Conservation (phyloP, 1,140 invertebrate genomes). For the Drosophila equinoxialis region DNA sequence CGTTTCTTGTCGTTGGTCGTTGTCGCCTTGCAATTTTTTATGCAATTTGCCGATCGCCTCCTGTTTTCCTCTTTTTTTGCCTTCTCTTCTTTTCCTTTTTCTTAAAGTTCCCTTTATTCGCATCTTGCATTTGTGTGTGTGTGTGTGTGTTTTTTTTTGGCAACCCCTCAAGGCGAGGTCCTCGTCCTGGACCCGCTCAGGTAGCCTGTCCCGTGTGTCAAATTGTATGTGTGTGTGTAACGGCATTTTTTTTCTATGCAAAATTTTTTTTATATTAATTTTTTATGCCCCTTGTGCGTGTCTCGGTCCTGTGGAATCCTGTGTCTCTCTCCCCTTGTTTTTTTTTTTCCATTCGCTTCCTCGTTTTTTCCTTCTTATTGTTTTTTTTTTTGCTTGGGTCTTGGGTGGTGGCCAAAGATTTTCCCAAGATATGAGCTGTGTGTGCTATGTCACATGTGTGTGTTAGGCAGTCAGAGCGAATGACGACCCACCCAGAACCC, state of each 20-base stretch:
- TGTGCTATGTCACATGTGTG: slow-evolving; percentile 69
- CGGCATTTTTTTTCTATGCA: slow-evolving; percentile 81
- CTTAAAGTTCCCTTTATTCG: slow-evolving; percentile 43
- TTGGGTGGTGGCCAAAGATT: slow-evolving; percentile 81
- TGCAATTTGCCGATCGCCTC: slow-evolving; percentile 73
- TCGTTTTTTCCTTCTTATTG: slow-evolving; percentile 18
- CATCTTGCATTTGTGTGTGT: slow-evolving; percentile 8
- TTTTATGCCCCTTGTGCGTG: slow-evolving; percentile 75
- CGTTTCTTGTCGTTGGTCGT: slow-evolving; percentile 22
- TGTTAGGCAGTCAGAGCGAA: slow-evolving; percentile 58
- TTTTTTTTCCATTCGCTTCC: not conserved
- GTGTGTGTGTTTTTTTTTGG: slow-evolving; percentile 25
- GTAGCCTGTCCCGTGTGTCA: slow-evolving; percentile 43
- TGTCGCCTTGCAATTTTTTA: slow-evolving; percentile 76
- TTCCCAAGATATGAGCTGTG: slow-evolving; percentile 76
- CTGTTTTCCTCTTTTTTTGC: slow-evolving; percentile 22
- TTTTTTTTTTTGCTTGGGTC: slow-evolving; percentile 47
- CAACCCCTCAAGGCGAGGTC: slow-evolving; percentile 35
- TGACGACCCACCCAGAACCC: slow-evolving; percentile 29
- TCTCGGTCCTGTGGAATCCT: slow-evolving; percentile 21
- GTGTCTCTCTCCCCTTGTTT: slow-evolving; percentile 60
- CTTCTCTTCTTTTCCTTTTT: not conserved
- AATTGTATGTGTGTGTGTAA: slow-evolving; percentile 50
- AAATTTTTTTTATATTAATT: slow-evolving; percentile 81
- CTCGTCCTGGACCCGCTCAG: slow-evolving; percentile 46